Evolutionary conservation across 2,888 invertebrate genomes (phyloP).

Genomic region (Drosophila pseudotakahashii): DNA sequence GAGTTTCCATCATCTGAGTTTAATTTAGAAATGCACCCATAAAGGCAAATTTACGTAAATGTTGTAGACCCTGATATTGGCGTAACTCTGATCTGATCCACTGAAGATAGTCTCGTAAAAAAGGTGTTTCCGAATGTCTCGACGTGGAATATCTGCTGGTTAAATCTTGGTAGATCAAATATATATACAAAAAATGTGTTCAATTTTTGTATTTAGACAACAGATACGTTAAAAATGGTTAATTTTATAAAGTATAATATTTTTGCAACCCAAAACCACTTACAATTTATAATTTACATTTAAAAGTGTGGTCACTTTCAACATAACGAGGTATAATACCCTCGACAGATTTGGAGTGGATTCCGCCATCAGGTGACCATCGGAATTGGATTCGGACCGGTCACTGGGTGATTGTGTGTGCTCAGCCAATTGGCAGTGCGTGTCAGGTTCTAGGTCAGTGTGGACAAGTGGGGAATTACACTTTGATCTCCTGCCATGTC

Average conservation of each 20-base stretch:
- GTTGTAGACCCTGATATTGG: conserved; percentile 26
- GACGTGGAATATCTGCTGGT: no score
- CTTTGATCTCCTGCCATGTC: conserved; percentile 15
- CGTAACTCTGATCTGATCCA: neutral
- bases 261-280: no score
- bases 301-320: no score
- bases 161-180: no score
- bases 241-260: no score
- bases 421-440: conserved; percentile 12
- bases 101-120: neutral
- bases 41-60: conserved; percentile 5
- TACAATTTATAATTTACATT: no score
- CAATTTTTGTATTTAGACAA: no score
- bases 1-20: conserved; percentile 7
- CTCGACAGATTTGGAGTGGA: neutral
- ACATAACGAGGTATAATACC: no score
- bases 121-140: neutral
- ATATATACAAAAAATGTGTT: no score
- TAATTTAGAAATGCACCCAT: conserved; percentile 1
- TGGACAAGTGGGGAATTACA: conserved; percentile 8
- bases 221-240: no score
- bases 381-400: neutral
- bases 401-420: neutral
- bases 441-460: conserved; percentile 20
- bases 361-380: conserved; percentile 14